Evolutionary conservation across 1,140 invertebrate genomes (phyloP).

Genomic region (Drosophila tristis): DNA sequence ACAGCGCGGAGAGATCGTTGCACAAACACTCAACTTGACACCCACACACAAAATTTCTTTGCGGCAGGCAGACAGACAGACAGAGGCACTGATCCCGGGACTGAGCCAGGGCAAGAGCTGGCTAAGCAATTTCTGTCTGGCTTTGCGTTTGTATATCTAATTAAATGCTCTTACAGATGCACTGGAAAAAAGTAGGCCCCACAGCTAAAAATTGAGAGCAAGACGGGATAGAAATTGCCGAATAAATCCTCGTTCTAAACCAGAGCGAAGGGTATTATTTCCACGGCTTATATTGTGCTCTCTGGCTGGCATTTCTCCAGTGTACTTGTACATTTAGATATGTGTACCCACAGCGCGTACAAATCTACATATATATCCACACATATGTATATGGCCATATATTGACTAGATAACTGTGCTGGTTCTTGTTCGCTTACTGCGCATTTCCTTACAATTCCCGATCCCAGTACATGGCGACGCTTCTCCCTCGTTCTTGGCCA

Average conservation of each 20-base stretch:
- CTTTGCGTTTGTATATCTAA: conserved; percentile 38
- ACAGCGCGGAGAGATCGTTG: conserved; percentile 20
- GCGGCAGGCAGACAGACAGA: conserved; percentile 19
- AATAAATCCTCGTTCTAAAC: no score
- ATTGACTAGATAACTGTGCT: conserved; percentile 21
- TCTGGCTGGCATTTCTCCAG: no score
- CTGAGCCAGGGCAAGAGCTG: conserved; percentile 16
- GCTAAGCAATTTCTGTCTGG: conserved; percentile 52
- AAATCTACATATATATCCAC: not conserved
- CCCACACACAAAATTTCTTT: conserved; percentile 58
- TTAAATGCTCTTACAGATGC: conserved; percentile 51
- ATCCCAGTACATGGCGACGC: no score
- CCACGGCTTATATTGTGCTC: no score
- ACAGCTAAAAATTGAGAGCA: no score
- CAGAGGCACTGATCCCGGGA: not conserved
- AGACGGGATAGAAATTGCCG: no score
- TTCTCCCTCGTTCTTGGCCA: conserved; percentile 18
- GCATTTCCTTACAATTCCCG: conserved; percentile 14
- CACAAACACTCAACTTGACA: conserved; percentile 53
- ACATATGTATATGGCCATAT: conserved; percentile 19
- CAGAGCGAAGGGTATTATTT: no score
- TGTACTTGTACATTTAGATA: no score
- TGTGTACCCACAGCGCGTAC: no score
- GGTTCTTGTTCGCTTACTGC: conserved; percentile 21
- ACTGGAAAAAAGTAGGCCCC: not conserved